Evolutionary conservation across 2,797 vertebrate genomes (phyloP).

Genomic region (Pempheris klunzingeri): DNA sequence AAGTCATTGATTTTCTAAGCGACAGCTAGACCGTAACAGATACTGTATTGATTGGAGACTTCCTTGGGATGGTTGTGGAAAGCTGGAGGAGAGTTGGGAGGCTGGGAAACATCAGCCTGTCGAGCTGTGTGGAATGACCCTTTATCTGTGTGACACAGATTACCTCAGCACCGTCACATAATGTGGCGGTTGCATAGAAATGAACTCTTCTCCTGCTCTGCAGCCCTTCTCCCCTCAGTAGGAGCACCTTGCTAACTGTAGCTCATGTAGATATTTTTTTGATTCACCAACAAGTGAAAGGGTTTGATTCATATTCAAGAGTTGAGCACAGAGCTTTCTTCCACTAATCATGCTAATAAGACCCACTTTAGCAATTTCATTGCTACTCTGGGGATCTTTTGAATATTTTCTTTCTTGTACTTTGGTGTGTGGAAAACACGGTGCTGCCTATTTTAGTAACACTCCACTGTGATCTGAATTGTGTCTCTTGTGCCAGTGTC

Average conservation of each 20-base stretch:
- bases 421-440: conserved; percentile 70
- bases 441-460: conserved; percentile 51
- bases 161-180: conserved; percentile 61
- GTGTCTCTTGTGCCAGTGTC: conserved; percentile 38
- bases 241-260: conserved; percentile 12
- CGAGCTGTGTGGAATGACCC: conserved; percentile 34
- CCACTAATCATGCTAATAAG: conserved; percentile 76
- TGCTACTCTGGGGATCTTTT: conserved; percentile 68
- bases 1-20: conserved; percentile 76
- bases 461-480: conserved; percentile 53
- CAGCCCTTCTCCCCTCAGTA: conserved; percentile 13
- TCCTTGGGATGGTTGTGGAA: conserved; percentile 58
- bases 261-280: conserved; percentile 51
- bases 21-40: conserved; percentile 66
- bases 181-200: conserved; percentile 58
- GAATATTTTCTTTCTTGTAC: conserved; percentile 62
- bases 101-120: conserved; percentile 34
- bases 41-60: conserved; percentile 72
- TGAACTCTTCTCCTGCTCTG: conserved; percentile 34
- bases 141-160: conserved; percentile 65
- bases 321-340: conserved; percentile 62
- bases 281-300: conserved; percentile 61
- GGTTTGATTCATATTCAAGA: conserved; percentile 65
- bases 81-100: conserved; percentile 35
- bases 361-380: conserved; percentile 74